phyloP scores from a whole-genome alignment of 53 echinoderm and acorn worm species.

The Glandiceps talaboti region DNA sequence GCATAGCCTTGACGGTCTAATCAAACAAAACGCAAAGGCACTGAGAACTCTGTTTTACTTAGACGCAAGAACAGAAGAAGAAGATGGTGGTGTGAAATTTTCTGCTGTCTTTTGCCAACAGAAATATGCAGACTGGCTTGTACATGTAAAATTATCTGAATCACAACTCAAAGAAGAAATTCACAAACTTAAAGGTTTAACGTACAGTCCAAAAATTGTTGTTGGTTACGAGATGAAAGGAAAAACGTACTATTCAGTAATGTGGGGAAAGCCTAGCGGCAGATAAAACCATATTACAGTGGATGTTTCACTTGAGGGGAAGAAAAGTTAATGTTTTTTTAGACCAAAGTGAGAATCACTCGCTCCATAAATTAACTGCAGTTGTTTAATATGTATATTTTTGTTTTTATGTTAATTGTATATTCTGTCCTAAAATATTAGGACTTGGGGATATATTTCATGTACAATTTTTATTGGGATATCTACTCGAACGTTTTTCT shows the following conservation, averaged over 20 bases:
- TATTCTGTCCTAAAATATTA: no score
- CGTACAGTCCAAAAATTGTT: conserved; percentile 12
- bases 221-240: conserved; percentile 36
- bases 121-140: conserved; percentile 14
- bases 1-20: conserved; percentile 35
- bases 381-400: no score
- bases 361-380: no score
- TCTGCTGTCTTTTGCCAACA: conserved; percentile 54
- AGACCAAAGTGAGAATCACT: no score
- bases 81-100: conserved; percentile 40
- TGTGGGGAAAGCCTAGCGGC: conserved; percentile 40
- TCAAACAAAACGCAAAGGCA: conserved; percentile 44
- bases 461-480: no score
- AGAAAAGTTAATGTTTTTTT: no score
- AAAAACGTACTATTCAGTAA: conserved; percentile 20
- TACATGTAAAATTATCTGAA: conserved; percentile 14
- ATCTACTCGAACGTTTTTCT: no score
- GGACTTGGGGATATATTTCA: no score
- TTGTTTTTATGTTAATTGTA: no score
- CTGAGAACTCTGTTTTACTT: conserved; percentile 50
- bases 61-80: conserved; percentile 41
- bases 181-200: not conserved
- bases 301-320: no score
- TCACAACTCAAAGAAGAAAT: not conserved
- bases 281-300: no score